These are phyloP conservation scores for Pseudanteris insignis DNA, from an alignment of 2,888 invertebrate genomes.

Conservation along the genomic window DNA sequence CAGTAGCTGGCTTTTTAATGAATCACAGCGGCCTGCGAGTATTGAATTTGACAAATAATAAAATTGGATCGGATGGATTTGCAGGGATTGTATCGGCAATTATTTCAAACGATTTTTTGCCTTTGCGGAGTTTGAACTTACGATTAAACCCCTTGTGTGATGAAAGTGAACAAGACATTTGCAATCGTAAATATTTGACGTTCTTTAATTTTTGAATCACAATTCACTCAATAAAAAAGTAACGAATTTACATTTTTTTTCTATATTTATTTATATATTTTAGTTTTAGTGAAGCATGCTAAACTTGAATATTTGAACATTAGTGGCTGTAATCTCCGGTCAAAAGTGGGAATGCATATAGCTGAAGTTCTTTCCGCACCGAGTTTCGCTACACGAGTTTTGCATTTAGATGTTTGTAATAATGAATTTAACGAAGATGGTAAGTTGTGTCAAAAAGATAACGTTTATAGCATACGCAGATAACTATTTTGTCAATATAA, in stretches of 20 bases:
- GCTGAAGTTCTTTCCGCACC: conserved; percentile 54
- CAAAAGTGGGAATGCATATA: conserved; percentile 51
- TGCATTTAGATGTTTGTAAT: conserved; percentile 56
- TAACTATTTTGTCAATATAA: too few species aligned
- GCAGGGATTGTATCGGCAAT: conserved; percentile 70
- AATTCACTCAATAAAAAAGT: too few species aligned
- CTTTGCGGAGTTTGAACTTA: conserved; percentile 67
- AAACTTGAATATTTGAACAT: conserved; percentile 53
- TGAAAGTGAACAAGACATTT: conserved; percentile 67
- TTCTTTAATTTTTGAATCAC: background rate
- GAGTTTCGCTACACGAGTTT: conserved; percentile 36
- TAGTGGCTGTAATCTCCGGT: conserved; percentile 54
- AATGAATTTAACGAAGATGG: conserved; percentile 56
- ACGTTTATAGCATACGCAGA: too few species aligned
- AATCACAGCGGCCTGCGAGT: conserved; percentile 62
- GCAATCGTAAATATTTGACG: conserved; percentile 51
- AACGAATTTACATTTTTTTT: too few species aligned
- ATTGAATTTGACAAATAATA: conserved; percentile 70
- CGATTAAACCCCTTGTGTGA: conserved; percentile 73
- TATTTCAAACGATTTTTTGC: conserved; percentile 66
- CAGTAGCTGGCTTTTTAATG: conserved; percentile 67
- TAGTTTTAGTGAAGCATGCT: conserved; percentile 53
- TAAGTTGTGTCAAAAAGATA: too few species aligned
- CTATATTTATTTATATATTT: conserved; percentile 1
- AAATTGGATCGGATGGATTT: conserved; percentile 69